Base-by-base conservation (phyloP, 2,888 invertebrate genomes). In the Cantharis nigra region DNA sequence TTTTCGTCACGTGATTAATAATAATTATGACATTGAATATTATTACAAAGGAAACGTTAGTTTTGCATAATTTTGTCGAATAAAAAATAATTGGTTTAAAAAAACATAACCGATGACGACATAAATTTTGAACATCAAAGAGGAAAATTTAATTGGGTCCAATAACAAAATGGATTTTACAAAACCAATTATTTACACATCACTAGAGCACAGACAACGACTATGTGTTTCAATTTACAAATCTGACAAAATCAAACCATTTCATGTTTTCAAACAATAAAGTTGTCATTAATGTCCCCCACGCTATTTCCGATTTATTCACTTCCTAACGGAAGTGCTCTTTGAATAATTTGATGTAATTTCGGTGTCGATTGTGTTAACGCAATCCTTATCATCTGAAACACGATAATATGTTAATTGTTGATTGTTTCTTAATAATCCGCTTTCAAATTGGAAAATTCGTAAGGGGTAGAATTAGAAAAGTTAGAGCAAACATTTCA, bases 211-310 rank as follows among this genome's bases (percentile, higher is more conserved):
- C 62, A 28, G 23, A 72, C 71, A 16, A 72, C 63, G 63, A 74
- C 67, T 65, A 64, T 74, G 67, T 74, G 71, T 26, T 71, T 14
- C 26, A 64, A 28, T 72, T 30, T 67, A 76, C 72, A 76, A 70
- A 78, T 74, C 74, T 30, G 74, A 73, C 77, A 76, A 80, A 80
- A 83, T 84, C 81, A 81, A 80, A 75, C 78, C 79, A 79, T 85
- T 85, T 83, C 86, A 84, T 85, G 86, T 83, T 84, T 84, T 82
- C 83, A 81, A 81, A 81, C 85, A 83, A 85, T 86, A 85, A 81
- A 82, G 79, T 77, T 74, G 81, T 78, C 83, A 78, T 81, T 81
- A 83, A 81, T 78, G 69, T 78, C 83, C 83, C 84, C 83, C 81
- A 83, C 83, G 70, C 33, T 80, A 84, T 83, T 85, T 86, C 85